These are phyloP conservation scores for Diogma glabrata DNA, from an alignment of 2,888 invertebrate genomes.

Conservation along the genomic window DNA sequence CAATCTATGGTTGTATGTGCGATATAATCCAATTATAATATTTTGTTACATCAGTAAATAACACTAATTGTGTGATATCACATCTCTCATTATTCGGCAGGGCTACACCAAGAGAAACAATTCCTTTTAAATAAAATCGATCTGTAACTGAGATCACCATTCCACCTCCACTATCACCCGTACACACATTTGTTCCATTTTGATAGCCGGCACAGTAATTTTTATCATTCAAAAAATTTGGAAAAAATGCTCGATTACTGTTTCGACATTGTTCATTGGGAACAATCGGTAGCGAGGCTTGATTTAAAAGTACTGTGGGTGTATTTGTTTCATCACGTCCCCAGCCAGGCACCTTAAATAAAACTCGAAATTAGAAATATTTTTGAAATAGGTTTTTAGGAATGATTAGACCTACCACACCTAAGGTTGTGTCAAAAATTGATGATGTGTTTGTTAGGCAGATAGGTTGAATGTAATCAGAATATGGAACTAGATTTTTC, in stretches of 20 bases:
- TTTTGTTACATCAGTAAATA: constrained; percentile 38
- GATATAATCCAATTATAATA: constrained; percentile 28
- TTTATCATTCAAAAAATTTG: constrained; percentile 12
- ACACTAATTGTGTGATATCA: constrained; percentile 36
- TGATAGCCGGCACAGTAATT: constrained; percentile 19
- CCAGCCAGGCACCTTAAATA: no score
- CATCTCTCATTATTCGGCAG: constrained; percentile 29
- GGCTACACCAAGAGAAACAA: constrained; percentile 17
- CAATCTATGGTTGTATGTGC: no score
- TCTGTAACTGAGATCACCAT: constrained; percentile 27
- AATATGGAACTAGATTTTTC: constrained; percentile 26
- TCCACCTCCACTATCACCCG: constrained; percentile 43
- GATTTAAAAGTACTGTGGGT: constrained; percentile 19
- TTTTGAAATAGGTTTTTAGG: no score
- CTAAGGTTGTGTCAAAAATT: background rate
- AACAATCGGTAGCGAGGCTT: constrained; percentile 28
- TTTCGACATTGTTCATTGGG: constrained; percentile 26
- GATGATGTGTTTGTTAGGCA: constrained; percentile 23
- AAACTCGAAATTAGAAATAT: no score
- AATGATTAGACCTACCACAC: no score
- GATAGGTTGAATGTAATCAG: constrained; percentile 31
- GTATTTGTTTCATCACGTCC: constrained; percentile 28
- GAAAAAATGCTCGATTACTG: constrained; percentile 17
- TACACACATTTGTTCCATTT: constrained; percentile 37
- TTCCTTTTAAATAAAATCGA: constrained; percentile 16